Evolutionary conservation across 2,888 invertebrate species (phyloP), one percentile per base, ranked within the genome.

Genomic region (Automeris io): DNA sequence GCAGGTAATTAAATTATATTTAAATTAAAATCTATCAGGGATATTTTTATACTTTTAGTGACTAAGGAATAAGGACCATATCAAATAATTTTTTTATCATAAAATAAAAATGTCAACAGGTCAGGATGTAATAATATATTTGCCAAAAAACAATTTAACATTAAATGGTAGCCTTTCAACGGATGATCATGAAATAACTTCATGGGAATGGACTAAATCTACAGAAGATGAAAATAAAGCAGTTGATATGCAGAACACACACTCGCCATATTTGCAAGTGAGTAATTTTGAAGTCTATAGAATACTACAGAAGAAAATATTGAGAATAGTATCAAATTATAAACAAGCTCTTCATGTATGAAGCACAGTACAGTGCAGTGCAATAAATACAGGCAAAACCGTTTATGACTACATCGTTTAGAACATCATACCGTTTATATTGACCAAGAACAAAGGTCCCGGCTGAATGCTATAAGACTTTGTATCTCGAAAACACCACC

Each of bases 141-240:
- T 98, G 39, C 98, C 98, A 0, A 93, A 94, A 66, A 96, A 95
- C 64, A 91, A 91, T 57, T 90, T 96, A 6, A 94, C 93, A 0
- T 82, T 98, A 16, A 96, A 95, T 70, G 98, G 97, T 3, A 97
- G 94, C 56, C 87, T 93, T 42, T 97, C 97, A 45, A 94, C 95
- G 0, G 98, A 98, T 64, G 98, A 98, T 76, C 94, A 96, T 59
- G 95, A 95, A 52, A 97, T 98, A 54, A 92, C 91, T 0, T 94
- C 93, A 16, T 98, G 97, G 95, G 97, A 97, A 72, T 98, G 98
- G 98, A 96, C 95, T 0, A 97, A 97, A 69, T 93, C 94, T 35
- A 91, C 93, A 0, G 93, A 93, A 33, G 95, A 95, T 63, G 93
- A 95, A 48, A 93, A 94, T 50, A 95, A 96, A 66, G 96, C 96